phyloP scores from a whole-genome alignment of 2,797 vertebrate species.

The Clamator glandarius region DNA sequence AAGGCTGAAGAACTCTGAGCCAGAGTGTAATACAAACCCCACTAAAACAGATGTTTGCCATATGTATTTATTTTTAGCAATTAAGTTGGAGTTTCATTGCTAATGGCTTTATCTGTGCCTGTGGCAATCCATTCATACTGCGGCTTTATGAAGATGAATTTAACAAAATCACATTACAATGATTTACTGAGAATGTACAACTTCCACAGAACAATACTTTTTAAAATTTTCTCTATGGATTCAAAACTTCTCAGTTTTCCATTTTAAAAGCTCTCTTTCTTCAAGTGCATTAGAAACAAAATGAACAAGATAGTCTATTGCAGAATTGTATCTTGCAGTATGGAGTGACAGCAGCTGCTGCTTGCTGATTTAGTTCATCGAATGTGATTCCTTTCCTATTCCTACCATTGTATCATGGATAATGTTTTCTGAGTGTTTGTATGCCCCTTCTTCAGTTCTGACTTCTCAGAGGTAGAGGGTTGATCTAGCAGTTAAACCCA shows the following conservation, averaged over 20 bases:
- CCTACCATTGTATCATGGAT: background rate
- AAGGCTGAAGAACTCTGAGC: background rate
- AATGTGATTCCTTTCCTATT: background rate
- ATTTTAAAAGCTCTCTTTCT: background rate
- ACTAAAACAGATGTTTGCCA: constrained; percentile 38
- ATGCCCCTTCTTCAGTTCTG: background rate
- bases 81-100: constrained; percentile 19
- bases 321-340: background rate
- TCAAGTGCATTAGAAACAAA: background rate
- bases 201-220: constrained; percentile 26
- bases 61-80: constrained; percentile 30
- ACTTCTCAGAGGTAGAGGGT: background rate
- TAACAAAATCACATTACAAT: background rate
- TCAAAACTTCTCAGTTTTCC: background rate
- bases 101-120: constrained; percentile 60
- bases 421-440: background rate
- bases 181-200: constrained; percentile 17
- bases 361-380: background rate
- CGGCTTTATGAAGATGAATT: constrained; percentile 26
- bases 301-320: background rate
- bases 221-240: background rate
- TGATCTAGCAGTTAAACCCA: background rate
- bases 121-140: constrained; percentile 29
- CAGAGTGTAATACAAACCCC: constrained; percentile 3
- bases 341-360: background rate